These are phyloP conservation scores for Calliphora vomitoria DNA, from an alignment of 2,888 invertebrate species.

Conservation along the genomic window DNA sequence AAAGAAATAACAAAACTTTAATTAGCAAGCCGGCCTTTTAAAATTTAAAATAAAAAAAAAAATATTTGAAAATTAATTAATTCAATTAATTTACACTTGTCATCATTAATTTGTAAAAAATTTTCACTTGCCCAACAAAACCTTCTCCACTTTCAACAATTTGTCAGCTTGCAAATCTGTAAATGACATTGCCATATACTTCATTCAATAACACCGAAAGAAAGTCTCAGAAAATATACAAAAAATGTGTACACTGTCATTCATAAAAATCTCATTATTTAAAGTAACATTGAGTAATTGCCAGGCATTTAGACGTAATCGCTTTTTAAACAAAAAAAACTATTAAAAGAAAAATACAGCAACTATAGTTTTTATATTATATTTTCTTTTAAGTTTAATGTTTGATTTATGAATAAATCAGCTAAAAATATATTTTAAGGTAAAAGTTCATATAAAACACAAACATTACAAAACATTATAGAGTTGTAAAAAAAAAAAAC, in stretches of 20 bases:
- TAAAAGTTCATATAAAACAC: slow-evolving; percentile 42
- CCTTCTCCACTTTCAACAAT: not conserved
- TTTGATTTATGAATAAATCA: slow-evolving; percentile 17
- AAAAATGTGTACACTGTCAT: slow-evolving; percentile 1
- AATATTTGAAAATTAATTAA: not conserved
- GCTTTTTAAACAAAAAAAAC: slow-evolving; percentile 31
- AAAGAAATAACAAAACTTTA: no score
- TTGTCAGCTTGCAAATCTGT: not conserved
- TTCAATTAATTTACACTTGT: not conserved
- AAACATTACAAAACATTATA: not conserved
- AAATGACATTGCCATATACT: slow-evolving; percentile 28
- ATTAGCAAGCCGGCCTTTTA: no score
- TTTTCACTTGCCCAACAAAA: slow-evolving; percentile 18
- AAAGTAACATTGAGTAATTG: slow-evolving; percentile 38
- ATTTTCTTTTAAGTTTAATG: slow-evolving; percentile 6
- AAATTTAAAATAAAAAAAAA: no score
- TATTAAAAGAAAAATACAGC: slow-evolving; percentile 14
- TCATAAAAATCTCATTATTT: not conserved
- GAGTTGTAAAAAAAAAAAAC: not conserved
- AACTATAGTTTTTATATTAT: not conserved
- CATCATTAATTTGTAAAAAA: slow-evolving; percentile 13
- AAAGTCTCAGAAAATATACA: slow-evolving; percentile 17
- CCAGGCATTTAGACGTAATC: slow-evolving; percentile 14
- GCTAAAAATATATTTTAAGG: slow-evolving; percentile 13
- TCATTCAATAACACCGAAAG: slow-evolving; percentile 19